A percentile compares a stretch with the other conserved stretches of the same genome.
phyloP scores from a whole-genome alignment of 1,140 invertebrate species.

The Rhopalosiphum padi region DNA sequence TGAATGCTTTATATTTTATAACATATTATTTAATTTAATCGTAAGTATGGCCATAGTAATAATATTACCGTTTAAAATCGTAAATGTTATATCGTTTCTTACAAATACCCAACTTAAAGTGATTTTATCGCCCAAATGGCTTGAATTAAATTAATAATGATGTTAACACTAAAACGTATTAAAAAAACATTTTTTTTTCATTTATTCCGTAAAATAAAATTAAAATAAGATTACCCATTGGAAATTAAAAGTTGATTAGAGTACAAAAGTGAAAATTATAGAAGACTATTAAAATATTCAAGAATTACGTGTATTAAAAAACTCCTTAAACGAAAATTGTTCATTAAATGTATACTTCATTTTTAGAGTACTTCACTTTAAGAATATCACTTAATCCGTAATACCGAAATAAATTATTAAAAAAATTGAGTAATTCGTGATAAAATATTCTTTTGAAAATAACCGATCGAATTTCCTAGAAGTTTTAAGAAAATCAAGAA shows the following conservation, averaged over 20 bases:
- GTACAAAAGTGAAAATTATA: not conserved
- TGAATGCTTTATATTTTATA: not conserved
- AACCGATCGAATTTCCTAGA: too few species aligned
- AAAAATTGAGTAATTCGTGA: not conserved
- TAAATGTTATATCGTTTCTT: not conserved
- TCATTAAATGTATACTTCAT: not conserved
- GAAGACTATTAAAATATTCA: not conserved
- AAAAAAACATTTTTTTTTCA: not conserved
- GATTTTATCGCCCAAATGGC: not conserved
- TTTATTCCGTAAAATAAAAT: not conserved
- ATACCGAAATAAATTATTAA: not conserved
- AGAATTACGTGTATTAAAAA: not conserved
- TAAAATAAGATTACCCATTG: not conserved
- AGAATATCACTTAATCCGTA: not conserved
- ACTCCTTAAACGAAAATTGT: not conserved
- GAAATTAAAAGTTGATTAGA: not conserved
- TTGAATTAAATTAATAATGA: slow-evolving; percentile 19
- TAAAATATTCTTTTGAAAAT: not conserved
- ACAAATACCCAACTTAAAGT: not conserved
- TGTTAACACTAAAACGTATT: not conserved
- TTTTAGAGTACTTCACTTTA: not conserved
- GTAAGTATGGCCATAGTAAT: not conserved
- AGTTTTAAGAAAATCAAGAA: not conserved
- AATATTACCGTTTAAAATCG: not conserved
- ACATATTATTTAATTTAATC: not conserved